Evolutionary conservation across 1,140 invertebrate genomes (phyloP).

Genomic region (Hylaeus volcanicus): DNA sequence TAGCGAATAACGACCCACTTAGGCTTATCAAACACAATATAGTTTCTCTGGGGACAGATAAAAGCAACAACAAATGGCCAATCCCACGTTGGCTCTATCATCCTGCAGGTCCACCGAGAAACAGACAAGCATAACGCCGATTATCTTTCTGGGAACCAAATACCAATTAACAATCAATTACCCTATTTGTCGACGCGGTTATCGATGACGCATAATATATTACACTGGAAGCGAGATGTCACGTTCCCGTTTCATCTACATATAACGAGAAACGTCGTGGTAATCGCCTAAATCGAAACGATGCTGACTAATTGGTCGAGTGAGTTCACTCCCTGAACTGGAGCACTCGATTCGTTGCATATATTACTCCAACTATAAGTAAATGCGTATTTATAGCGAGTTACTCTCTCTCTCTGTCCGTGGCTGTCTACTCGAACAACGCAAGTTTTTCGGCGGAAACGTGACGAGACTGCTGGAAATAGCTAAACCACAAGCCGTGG

Average conservation of each 20-base stretch:
- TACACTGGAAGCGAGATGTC: background rate
- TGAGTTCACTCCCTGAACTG: slow-evolving; percentile 33
- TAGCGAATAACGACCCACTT: no score
- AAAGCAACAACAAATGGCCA: slow-evolving; percentile 4
- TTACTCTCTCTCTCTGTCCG: slow-evolving; percentile 2
- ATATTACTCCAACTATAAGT: slow-evolving; percentile 49
- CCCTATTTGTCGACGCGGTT: slow-evolving; percentile 18
- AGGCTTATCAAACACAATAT: no score
- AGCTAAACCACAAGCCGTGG: slow-evolving; percentile 17
- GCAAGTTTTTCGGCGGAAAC: slow-evolving; percentile 56
- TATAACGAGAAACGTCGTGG: background rate
- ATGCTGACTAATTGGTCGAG: slow-evolving; percentile 49
- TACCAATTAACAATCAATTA: slow-evolving; percentile 14
- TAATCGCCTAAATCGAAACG: slow-evolving; percentile 15
- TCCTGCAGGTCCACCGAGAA: background rate
- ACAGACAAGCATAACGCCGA: background rate
- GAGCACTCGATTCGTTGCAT: slow-evolving; percentile 24
- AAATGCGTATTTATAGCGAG: slow-evolving; percentile 65
- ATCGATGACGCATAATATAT: background rate
- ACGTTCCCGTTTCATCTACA: background rate
- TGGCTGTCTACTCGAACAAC: slow-evolving; percentile 32
- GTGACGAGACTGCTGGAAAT: slow-evolving; percentile 66
- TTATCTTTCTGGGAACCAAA: background rate
- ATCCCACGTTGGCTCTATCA: background rate
- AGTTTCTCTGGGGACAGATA: background rate